Evolutionary conservation across 2,797 vertebrate genomes (phyloP), one percentile per base, ranked within the genome.

Genomic region (Graptemys geographica): DNA sequence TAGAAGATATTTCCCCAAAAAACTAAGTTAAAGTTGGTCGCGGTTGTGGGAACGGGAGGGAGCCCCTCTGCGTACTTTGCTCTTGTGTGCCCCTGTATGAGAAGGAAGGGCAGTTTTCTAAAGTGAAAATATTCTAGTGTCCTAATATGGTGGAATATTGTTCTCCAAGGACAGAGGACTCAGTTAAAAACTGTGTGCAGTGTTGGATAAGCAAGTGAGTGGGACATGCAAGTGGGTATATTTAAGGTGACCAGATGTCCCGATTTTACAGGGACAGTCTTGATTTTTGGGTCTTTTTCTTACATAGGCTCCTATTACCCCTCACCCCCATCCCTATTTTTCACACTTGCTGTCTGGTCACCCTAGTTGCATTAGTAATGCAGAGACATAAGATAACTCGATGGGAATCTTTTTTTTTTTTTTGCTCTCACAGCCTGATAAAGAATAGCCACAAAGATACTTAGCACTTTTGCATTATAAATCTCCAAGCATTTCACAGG

Each of bases 1-100:
- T 89, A 89, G 96, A 93, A 96, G 97, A 97, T 49, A 78, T 87
- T 51, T 84, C 55, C 86, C 18, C 65, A n/a, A 90, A 52, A 74
- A 37, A 51, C 89, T 89, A 88, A 89, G 76, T 27, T 62, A 90
- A 28, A 59, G 27, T 51, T 79, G 56, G 57, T 5, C 5, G 1
- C 72, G 55, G 51, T 27, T 53, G 84, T 87, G 59, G 33, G 18
- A 56, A 55, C 2, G 23, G 23, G 27, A 37, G 31, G 21, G 55
- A 87, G 49, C 6, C 85, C 47, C 47, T 78, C 25, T 78, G 21
- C 19, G n/a, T 16, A 18, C 59, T 25, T 62, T 21, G 2, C 16
- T 28, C 31, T 9, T 8, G 33, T 85, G 21, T 57, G 11, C 33
- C 13, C 44, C 44, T 31, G 47, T 28, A 27, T 18, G 44, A 18